phyloP scores from a whole-genome alignment of 2,888 invertebrate species.

The Neria commutata region DNA sequence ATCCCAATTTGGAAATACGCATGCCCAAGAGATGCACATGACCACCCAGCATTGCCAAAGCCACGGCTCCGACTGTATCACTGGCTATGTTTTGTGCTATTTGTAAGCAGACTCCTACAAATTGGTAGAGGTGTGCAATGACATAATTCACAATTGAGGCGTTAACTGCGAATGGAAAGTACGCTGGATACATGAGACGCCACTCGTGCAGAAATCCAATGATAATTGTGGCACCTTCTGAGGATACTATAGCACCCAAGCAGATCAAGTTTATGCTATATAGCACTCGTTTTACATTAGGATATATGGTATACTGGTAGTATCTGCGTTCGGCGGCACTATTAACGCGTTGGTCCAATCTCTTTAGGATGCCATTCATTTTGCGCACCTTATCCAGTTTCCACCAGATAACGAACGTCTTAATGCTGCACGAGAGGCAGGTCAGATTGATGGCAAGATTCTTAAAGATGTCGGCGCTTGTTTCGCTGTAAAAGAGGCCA shows the following conservation, averaged over 20 bases:
- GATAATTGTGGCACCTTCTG: conserved; percentile 25
- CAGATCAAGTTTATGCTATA: conserved; percentile 9
- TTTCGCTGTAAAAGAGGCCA: conserved; percentile 24
- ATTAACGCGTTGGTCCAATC: conserved; percentile 18
- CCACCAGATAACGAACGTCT: conserved; percentile 26
- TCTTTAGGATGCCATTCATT: conserved; percentile 23
- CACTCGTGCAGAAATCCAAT: conserved; percentile 22
- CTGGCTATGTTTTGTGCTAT: conserved; percentile 27
- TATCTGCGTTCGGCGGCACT: conserved; percentile 18
- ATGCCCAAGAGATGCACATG: conserved; percentile 31
- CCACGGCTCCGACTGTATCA: conserved; percentile 30
- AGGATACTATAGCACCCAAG: neutral
- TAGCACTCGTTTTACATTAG: conserved; percentile 2
- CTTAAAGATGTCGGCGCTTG: conserved; percentile 25
- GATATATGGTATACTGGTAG: conserved; percentile 9
- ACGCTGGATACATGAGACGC: conserved; percentile 32
- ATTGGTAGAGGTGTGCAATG: conserved; percentile 30
- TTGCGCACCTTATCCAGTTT: conserved; percentile 22
- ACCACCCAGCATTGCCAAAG: conserved; percentile 29
- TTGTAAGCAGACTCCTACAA: conserved; percentile 24
- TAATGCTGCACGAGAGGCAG: conserved; percentile 25
- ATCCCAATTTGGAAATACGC: conserved; percentile 29
- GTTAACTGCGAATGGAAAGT: conserved; percentile 31
- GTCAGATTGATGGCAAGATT: conserved; percentile 29
- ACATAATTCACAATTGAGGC: conserved; percentile 9